Percentiles rank a stretch among this genome's conserved stretches.
Evolutionary conservation across 2,113 vertebrate genomes (phyloP).

Genomic region (Condylura cristata): DNA sequence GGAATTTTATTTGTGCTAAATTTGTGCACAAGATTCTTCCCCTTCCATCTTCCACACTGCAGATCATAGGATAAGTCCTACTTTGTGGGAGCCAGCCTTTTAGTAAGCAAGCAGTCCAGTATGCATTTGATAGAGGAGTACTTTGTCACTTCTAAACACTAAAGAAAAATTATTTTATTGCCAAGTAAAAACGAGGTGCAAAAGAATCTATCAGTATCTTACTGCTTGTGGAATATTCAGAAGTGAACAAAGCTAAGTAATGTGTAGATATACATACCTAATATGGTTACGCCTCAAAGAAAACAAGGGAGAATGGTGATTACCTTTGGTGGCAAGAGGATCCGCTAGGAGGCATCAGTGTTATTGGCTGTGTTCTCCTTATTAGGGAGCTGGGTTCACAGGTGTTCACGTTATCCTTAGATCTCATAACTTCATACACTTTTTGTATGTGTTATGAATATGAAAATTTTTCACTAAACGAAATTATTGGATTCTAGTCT

Average conservation of each 20-base stretch:
- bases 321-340: neutral
- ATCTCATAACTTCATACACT: neutral
- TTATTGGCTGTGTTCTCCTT: neutral
- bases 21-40: neutral
- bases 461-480: constrained; percentile 43
- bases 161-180: constrained; percentile 54
- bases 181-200: neutral
- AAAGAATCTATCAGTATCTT: neutral
- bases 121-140: constrained; percentile 19
- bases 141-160: constrained; percentile 4
- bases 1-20: constrained; percentile 32
- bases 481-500: constrained; percentile 6
- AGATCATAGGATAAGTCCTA: neutral
- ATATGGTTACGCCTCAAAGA: neutral
- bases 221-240: constrained; percentile 2
- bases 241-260: constrained; percentile 11
- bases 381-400: neutral
- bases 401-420: neutral
- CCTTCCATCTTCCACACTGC: neutral
- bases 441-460: neutral
- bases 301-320: neutral
- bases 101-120: neutral
- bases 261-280: neutral
- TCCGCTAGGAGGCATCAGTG: neutral
- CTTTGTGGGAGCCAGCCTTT: neutral